Conservation (phyloP, 2,113 vertebrate species). For the Sinocyclocheilus rhinocerous region DNA sequence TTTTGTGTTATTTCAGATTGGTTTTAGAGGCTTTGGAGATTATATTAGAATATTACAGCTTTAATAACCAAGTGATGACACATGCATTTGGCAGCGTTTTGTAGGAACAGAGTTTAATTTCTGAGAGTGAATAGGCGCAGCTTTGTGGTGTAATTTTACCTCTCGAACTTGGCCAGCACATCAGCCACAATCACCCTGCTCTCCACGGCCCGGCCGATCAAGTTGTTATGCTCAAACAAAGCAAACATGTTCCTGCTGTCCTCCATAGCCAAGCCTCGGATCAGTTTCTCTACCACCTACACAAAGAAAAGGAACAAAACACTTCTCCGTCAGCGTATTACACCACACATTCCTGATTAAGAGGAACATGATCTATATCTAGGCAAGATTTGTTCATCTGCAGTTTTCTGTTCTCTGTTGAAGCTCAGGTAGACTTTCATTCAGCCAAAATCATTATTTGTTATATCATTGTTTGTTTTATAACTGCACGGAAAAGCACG, state of each 20-base stretch:
- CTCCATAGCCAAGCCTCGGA: slow-evolving; percentile 96
- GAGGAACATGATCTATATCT: neutral
- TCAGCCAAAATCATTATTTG: neutral
- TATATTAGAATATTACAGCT: neutral
- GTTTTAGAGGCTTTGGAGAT: neutral
- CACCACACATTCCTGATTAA: neutral
- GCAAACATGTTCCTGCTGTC: slow-evolving; percentile 99
- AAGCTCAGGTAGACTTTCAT: neutral
- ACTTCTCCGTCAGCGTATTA: neutral
- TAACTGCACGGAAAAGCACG: neutral
- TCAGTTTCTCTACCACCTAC: slow-evolving; percentile 89
- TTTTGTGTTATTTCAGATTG: neutral
- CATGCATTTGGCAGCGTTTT: neutral
- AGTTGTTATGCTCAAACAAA: slow-evolving; percentile 90
- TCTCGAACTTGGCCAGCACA: slow-evolving; percentile 95
- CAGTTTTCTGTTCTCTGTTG: neutral
- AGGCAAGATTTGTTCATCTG: neutral
- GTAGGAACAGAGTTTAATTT: neutral
- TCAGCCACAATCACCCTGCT: slow-evolving; percentile 95
- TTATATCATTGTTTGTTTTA: neutral
- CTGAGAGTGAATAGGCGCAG: neutral
- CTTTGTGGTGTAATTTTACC: slow-evolving; percentile 72
- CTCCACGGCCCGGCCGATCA: slow-evolving; percentile 89
- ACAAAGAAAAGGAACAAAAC: slow-evolving; percentile 18
- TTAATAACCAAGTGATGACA: neutral